A percentile compares a stretch with the other conserved stretches of the same genome.
Evolutionary conservation across 37 sponge, comb jelly and placozoan genomes (phyloP).

Genomic region (Mnemiopsis leidyi): DNA sequence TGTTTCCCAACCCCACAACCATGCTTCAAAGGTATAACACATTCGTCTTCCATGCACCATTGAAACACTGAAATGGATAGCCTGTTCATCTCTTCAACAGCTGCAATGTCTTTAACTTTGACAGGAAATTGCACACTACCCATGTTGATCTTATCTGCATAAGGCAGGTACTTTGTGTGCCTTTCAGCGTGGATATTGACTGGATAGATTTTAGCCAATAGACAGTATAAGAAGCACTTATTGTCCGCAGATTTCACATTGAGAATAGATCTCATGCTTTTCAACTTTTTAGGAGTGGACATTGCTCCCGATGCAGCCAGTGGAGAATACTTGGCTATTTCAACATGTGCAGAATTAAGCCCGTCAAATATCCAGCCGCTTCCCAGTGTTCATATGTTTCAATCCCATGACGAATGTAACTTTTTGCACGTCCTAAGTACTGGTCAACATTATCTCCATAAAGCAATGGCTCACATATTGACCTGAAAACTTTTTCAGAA

Average conservation of each 20-base stretch:
- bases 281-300: not conserved
- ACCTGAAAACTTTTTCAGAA: slow-evolving; percentile 6
- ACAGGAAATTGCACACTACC: slow-evolving; percentile 29
- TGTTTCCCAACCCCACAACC: slow-evolving; percentile 12
- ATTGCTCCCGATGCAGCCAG: not conserved
- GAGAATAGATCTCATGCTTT: not conserved
- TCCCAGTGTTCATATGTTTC: not conserved
- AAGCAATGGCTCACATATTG: slow-evolving; percentile 3
- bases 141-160: not conserved
- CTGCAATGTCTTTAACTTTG: not conserved
- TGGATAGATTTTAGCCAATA: not conserved
- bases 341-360: not conserved
- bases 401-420: not conserved
- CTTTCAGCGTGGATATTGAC: not conserved
- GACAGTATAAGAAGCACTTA: not conserved
- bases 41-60: not conserved
- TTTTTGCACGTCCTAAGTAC: not conserved
- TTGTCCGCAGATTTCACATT: slow-evolving; percentile 22
- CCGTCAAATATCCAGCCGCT: slow-evolving; percentile 41
- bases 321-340: not conserved
- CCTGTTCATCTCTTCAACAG: not conserved
- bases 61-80: slow-evolving; percentile 18
- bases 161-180: not conserved
- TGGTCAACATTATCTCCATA: not conserved
- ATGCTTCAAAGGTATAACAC: slow-evolving; percentile 33